Base-by-base conservation (phyloP, 2,113 vertebrate genomes). In the Megaceryle torquata region DNA sequence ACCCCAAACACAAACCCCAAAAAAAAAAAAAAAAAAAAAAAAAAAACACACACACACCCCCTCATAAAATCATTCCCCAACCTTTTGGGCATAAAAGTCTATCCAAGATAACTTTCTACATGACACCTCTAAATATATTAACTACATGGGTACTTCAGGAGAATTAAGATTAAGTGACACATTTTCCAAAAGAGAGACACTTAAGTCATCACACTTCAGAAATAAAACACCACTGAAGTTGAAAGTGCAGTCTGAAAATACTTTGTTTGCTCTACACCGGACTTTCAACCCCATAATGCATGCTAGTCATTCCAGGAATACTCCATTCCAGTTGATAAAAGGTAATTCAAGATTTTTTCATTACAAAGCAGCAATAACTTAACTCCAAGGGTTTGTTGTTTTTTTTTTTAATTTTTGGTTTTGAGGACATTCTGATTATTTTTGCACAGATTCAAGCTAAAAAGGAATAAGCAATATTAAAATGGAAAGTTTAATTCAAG, bases 211-310 rank as follows among this genome's bases (percentile, higher is more conserved):
- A 9, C 33, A 53, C 25, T 28, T 93, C 64, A 86, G 79, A 92
- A 92, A 51, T 7, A 43, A 94, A 90, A 88, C 70, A 51, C 33
- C 37, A 57, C 33, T 56, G 35, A 92, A 2, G 18, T n/a, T 82
- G 18, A 76, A 95, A 95, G 95, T 86, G 37, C 76, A 82, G 65
- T 84, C 69, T 65, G 76, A 88, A 90, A 93, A 82, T 46, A 75
- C 19, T 86, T 91, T 95, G 82, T 97, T 93, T 95, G 79, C 77
- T 93, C 65, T 93, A 28, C 37, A 37, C 13, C 84, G 80, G 90
- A 96, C 95, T 97, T 97, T 96, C n/a, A 94, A 96, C 93, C 51
- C 44, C 54, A 72, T 69, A 68, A 64, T 1, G 13, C n/a, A 64
- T 1, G 0, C 50, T 46, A 75, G 39, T 88, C 80, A 64, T 81